Evolutionary conservation across 2,888 invertebrate genomes (phyloP), one percentile per base, ranked within the genome.

Genomic region (Linnaemya vulpina): DNA sequence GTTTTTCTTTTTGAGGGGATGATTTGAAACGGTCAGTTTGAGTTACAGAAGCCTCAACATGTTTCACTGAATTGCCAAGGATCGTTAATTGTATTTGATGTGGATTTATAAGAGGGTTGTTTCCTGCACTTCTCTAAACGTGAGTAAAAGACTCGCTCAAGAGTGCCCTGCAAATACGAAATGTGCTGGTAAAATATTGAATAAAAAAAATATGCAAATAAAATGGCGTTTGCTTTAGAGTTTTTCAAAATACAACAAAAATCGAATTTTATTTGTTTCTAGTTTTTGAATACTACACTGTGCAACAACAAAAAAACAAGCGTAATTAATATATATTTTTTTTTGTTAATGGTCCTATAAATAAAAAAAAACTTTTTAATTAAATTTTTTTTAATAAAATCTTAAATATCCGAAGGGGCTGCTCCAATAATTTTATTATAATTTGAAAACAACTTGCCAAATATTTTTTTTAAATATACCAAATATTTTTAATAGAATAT

Each of bases 241-340:
- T 51, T 53, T 55, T 77, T 74, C 20, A 63, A 79, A 79, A 82
- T 82, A 65, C 85, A 85, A 82, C 85, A 78, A 75, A 85, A 84
- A 51, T 4, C 78, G 75, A 75, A 17, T 60, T 77, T 81, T 74
- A 74, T 85, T 84, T 82, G 40, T 76, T 84, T 80, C 51, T 71
- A 79, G 71, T 82, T 82, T 70, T 85, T 73, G 60, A 77, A 67
- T 77, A 67, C 62, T 68, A 30, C 30, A 30, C 30, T 30, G 5
- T 2, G 30, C 30, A 30, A 30, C 30, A 30, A 5, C 2, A 30
- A 30, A 30, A 30, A 30, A 30, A 30, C n/a, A n/a, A n/a, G n/a
- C n/a, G n/a, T 30, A 3, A 30, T 30, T 30, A 30, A 3, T 30
- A 30, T 30, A 30, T 30, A 30, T 30, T 30, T 30, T 30, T 30